Evolutionary conservation across 2,888 invertebrate genomes (phyloP).

Genomic region (Epinotia bilunana): DNA sequence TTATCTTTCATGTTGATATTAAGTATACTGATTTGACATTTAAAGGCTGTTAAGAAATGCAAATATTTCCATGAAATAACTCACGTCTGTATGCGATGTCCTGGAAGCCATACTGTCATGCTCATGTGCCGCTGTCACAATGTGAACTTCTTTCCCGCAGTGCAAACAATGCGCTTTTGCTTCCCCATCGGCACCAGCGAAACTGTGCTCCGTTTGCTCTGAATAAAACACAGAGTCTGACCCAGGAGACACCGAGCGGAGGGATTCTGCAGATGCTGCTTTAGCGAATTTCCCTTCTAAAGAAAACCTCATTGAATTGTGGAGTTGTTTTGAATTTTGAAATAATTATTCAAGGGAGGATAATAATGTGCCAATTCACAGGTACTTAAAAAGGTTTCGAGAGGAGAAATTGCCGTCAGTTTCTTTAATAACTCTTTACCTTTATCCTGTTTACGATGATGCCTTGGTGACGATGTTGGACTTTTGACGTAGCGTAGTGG

Average conservation of each 20-base stretch:
- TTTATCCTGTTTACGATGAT: constrained; percentile 76
- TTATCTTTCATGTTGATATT: neutral
- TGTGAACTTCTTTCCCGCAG: constrained; percentile 92
- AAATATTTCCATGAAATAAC: constrained; percentile 46
- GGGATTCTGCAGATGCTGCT: constrained; percentile 93
- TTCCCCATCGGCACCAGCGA: constrained; percentile 82
- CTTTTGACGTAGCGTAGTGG: constrained; percentile 77
- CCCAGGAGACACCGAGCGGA: constrained; percentile 95
- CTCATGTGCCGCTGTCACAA: constrained; percentile 80
- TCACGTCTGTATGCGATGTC: constrained; percentile 79
- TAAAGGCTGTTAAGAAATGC: neutral
- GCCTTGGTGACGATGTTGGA: constrained; percentile 82
- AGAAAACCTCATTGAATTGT: constrained; percentile 48
- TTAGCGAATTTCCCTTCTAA: constrained; percentile 85
- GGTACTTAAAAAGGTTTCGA: constrained; percentile 39
- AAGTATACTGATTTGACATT: neutral
- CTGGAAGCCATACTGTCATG: constrained; percentile 75
- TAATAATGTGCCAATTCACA: constrained; percentile 28
- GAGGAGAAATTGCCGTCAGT: constrained; percentile 24
- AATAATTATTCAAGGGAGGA: constrained; percentile 11
- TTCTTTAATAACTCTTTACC: constrained; percentile 53
- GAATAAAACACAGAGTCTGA: constrained; percentile 96
- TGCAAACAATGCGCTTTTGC: constrained; percentile 90
- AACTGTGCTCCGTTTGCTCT: constrained; percentile 87
- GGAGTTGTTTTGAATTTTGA: constrained; percentile 29